Conservation (phyloP, 2,113 vertebrate genomes). For the Tetrax tetrax region DNA sequence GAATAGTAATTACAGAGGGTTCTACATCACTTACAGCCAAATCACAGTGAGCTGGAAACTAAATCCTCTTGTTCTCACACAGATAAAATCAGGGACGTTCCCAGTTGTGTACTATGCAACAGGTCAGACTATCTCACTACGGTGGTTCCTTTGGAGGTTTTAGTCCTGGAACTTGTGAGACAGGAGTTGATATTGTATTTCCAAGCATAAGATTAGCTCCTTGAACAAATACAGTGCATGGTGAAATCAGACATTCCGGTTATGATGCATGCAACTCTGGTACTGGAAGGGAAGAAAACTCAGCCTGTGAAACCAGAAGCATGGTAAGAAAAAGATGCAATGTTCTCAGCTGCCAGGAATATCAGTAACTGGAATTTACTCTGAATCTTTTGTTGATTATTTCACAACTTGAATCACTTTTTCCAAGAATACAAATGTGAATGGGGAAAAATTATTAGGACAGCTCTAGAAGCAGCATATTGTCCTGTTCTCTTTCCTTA, state of each 20-base stretch:
- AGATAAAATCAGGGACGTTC: not conserved
- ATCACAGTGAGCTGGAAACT: not conserved
- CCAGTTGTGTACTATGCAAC: not conserved
- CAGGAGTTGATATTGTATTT: not conserved
- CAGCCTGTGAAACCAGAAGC: not conserved
- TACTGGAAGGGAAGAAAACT: not conserved
- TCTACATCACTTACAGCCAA: not conserved
- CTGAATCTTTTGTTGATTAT: not conserved
- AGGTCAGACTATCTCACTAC: not conserved
- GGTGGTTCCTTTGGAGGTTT: not conserved
- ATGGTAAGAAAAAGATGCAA: not conserved
- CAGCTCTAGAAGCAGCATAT: not conserved
- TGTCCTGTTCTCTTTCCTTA: not conserved
- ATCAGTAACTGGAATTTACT: not conserved
- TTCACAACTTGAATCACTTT: not conserved
- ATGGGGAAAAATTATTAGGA: not conserved
- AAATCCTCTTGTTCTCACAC: not conserved
- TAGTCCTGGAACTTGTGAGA: not conserved
- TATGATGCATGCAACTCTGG: not conserved
- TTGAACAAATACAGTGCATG: not conserved
- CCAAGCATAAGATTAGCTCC: not conserved
- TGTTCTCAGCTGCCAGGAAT: conserved; percentile 9
- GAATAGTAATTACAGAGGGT: not conserved
- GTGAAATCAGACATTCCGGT: not conserved
- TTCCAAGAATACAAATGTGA: not conserved